phyloP scores from a whole-genome alignment of 2,888 invertebrate species.

The Seladonia tumulorum region DNA sequence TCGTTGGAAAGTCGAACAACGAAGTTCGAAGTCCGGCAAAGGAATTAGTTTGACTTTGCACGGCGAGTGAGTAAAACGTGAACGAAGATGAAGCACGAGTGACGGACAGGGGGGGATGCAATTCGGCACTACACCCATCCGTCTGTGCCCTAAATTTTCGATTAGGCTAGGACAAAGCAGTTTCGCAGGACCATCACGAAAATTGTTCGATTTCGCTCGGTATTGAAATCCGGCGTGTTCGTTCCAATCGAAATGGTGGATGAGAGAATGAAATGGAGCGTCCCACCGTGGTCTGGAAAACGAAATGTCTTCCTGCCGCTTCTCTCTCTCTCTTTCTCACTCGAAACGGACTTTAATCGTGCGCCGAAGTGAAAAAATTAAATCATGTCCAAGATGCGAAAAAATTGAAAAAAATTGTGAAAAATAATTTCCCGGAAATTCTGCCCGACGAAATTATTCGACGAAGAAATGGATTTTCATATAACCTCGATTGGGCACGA shows the following conservation, averaged over 20 bases:
- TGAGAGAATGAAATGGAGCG: slow-evolving; percentile 43
- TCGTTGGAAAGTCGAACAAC: too few species aligned
- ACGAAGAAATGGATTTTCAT: too few species aligned
- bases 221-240: slow-evolving; percentile 50
- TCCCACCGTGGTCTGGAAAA: slow-evolving; percentile 36
- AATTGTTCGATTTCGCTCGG: slow-evolving; percentile 51
- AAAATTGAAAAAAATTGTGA: too few species aligned
- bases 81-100: slow-evolving; percentile 10
- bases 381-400: not conserved
- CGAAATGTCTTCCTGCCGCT: slow-evolving; percentile 24
- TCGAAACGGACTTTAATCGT: slow-evolving; percentile 36
- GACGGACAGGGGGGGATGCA: not conserved
- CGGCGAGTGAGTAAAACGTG: slow-evolving; percentile 7
- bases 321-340: too few species aligned
- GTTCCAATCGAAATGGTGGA: slow-evolving; percentile 42
- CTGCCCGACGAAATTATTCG: too few species aligned
- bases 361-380: slow-evolving; percentile 33
- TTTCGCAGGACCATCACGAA: slow-evolving; percentile 34
- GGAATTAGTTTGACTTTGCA: not conserved
- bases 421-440: too few species aligned
- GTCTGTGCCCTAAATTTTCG: slow-evolving; percentile 31
- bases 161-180: slow-evolving; percentile 44
- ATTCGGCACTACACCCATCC: slow-evolving; percentile 19
- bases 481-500: not conserved
- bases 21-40: not conserved